phyloP scores from a whole-genome alignment of 2,113 vertebrate species.

The Sigmodon hispidus region DNA sequence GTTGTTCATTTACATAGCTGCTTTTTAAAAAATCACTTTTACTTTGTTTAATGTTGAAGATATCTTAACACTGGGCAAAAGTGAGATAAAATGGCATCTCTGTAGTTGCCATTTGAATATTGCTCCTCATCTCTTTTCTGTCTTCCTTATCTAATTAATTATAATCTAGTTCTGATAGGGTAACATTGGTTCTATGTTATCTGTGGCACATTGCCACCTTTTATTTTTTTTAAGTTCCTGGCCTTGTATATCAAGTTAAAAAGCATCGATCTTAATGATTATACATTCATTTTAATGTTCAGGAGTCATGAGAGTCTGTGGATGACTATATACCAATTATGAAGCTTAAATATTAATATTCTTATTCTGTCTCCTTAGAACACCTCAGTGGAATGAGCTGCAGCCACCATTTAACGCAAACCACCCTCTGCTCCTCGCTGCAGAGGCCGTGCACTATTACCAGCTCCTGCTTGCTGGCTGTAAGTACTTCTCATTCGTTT shows the following conservation, averaged over 20 bases:
- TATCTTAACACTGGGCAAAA: neutral
- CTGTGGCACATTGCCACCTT: slow-evolving; percentile 66
- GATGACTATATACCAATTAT: slow-evolving; percentile 82
- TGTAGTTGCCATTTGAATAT: slow-evolving; percentile 57
- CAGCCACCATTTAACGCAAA: slow-evolving; percentile 97
- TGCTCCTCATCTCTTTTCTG: neutral
- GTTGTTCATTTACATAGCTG: slow-evolving; percentile 77
- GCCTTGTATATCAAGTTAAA: slow-evolving; percentile 78
- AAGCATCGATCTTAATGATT: slow-evolving; percentile 68
- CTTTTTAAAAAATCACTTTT: slow-evolving; percentile 72
- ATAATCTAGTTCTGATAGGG: slow-evolving; percentile 51
- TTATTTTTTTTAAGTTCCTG: slow-evolving; percentile 69
- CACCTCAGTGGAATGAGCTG: slow-evolving; percentile 98
- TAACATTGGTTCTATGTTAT: slow-evolving; percentile 53
- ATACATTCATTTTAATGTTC: slow-evolving; percentile 86
- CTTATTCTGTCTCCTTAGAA: slow-evolving; percentile 89
- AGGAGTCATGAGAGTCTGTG: slow-evolving; percentile 68
- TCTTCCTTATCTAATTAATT: slow-evolving; percentile 25
- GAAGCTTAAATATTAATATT: slow-evolving; percentile 87
- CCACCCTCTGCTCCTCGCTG: slow-evolving; percentile 95
- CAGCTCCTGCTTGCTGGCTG: slow-evolving; percentile 94
- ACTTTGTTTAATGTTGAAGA: slow-evolving; percentile 17
- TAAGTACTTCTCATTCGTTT: slow-evolving; percentile 85
- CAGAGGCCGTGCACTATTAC: slow-evolving; percentile 96
- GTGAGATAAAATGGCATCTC: slow-evolving; percentile 60